Conservation (phyloP, 92 coral and sea anemone genomes). For the Plumapathes pennacea region DNA sequence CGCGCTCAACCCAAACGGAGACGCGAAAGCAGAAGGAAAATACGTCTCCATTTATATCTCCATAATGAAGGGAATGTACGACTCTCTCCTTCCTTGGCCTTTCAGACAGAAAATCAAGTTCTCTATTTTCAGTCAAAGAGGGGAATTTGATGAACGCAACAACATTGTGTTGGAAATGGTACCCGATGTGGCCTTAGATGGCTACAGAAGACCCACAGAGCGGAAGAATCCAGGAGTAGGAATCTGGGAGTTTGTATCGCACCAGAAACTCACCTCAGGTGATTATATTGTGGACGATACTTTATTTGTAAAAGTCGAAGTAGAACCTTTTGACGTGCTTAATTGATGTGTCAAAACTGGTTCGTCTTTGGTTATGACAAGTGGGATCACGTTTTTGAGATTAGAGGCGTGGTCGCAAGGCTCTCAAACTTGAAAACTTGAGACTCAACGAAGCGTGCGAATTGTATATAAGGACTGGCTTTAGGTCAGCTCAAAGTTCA, state of each 20-base stretch:
- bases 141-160: conserved; percentile 26
- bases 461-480: too few species aligned
- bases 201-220: conserved; percentile 16
- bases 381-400: too few species aligned
- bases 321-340: too few species aligned
- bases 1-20: conserved; percentile 37
- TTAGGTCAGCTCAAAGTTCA: too few species aligned
- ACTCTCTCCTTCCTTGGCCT: conserved; percentile 55
- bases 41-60: conserved; percentile 32
- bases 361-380: too few species aligned
- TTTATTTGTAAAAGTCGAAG: conserved; percentile 47
- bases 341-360: too few species aligned
- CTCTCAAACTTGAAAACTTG: too few species aligned
- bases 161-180: conserved; percentile 33
- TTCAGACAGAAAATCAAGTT: conserved; percentile 46
- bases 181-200: conserved; percentile 17
- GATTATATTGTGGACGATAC: conserved; percentile 41
- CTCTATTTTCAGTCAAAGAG: conserved; percentile 41
- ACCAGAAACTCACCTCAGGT: conserved; percentile 20
- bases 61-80: conserved; percentile 49
- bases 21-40: conserved; percentile 24
- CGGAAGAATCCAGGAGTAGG: conserved; percentile 26
- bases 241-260: conserved; percentile 24
- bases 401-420: too few species aligned
- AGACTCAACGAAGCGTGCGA: too few species aligned